A percentile compares a stretch with the other conserved stretches of the same genome.
Conservation (phyloP, 2,113 vertebrate genomes). For the Lagopus leucura region DNA sequence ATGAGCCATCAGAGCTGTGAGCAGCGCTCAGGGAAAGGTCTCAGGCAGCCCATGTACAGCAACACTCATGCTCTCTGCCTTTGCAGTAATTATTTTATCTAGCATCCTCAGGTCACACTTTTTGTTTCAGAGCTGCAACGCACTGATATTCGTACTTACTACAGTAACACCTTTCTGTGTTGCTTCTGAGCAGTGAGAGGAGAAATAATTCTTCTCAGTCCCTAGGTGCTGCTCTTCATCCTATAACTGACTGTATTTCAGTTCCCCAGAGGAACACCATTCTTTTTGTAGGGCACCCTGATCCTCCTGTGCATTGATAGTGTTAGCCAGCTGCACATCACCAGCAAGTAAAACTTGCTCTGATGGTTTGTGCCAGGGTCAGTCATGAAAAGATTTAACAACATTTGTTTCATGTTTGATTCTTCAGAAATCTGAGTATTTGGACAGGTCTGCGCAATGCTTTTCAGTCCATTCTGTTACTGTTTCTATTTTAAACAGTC, state of each 20-base stretch:
- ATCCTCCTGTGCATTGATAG: not conserved
- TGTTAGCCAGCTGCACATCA: not conserved
- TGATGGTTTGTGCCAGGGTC: not conserved
- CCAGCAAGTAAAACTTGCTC: not conserved
- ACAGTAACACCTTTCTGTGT: not conserved
- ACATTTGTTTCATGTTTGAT: not conserved
- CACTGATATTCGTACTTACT: not conserved
- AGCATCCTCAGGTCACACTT: not conserved
- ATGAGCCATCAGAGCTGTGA: not conserved
- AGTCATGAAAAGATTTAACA: not conserved
- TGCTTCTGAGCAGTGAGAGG: not conserved
- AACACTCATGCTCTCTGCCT: not conserved
- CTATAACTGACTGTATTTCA: not conserved
- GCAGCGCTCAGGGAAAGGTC: not conserved
- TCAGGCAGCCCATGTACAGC: fast-evolving
- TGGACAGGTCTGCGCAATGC: not conserved
- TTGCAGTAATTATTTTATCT: not conserved
- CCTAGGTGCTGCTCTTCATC: not conserved
- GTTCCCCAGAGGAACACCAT: not conserved
- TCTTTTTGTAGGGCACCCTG: not conserved
- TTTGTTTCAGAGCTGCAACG: not conserved
- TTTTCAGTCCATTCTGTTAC: not conserved
- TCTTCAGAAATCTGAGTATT: not conserved
- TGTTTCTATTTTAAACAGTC: not conserved
- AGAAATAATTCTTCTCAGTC: conserved; percentile 12